These are phyloP conservation scores for Steinernema hermaphroditum DNA, from an alignment of 2,888 invertebrate genomes.

Conservation along the genomic window DNA sequence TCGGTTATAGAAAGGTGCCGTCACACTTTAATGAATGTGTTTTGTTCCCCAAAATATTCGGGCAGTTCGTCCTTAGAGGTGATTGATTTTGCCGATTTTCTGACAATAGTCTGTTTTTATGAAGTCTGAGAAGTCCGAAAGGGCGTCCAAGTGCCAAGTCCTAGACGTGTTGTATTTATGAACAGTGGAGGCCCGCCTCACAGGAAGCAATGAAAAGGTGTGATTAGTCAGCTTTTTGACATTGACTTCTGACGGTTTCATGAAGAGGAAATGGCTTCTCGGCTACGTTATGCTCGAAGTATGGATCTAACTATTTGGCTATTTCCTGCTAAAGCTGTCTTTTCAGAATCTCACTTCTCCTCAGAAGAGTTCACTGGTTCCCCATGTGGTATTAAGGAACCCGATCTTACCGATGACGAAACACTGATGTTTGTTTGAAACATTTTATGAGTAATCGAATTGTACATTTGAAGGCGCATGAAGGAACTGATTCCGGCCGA, in stretches of 20 bases:
- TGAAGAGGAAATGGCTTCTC: slow-evolving; percentile 3
- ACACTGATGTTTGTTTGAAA: background rate
- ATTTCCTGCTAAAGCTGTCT: too few species aligned
- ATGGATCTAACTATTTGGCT: too few species aligned
- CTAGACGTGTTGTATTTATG: slow-evolving; percentile 20
- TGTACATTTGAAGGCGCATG: background rate
- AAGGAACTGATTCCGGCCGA: background rate
- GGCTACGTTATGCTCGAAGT: slow-evolving; percentile 3
- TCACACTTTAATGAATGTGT: slow-evolving; percentile 23
- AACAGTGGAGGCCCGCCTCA: background rate
- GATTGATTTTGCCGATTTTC: slow-evolving; percentile 13
- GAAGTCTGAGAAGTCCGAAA: background rate
- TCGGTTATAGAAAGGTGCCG: background rate
- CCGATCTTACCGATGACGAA: slow-evolving; percentile 15
- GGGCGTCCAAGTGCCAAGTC: slow-evolving; percentile 19
- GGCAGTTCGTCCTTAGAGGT: background rate
- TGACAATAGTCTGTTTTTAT: slow-evolving; percentile 21
- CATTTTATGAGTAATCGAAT: background rate
- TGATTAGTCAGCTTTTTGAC: slow-evolving; percentile 12
- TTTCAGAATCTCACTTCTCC: slow-evolving; percentile 16
- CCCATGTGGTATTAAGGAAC: background rate
- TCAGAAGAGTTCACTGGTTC: background rate
- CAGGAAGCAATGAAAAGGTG: background rate
- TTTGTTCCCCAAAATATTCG: slow-evolving; percentile 2
- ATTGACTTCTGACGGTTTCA: background rate